Conservation (phyloP, 1,140 invertebrate species). For the Hylyphantes graminicola region DNA sequence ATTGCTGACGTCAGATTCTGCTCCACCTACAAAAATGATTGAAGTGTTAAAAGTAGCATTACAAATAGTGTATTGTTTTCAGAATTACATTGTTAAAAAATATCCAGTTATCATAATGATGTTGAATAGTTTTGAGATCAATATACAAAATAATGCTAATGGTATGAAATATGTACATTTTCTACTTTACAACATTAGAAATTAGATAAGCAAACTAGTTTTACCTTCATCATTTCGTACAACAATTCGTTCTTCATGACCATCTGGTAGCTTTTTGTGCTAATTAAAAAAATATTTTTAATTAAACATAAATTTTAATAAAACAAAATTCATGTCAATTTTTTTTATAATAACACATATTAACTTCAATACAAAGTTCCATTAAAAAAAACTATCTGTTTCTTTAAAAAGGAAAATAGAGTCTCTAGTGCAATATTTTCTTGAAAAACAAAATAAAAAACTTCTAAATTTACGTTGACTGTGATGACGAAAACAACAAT, state of each 20-base stretch:
- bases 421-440: too few relatives aligned
- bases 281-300: constrained; percentile 53
- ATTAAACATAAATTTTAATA: too few relatives aligned
- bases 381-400: too few relatives aligned
- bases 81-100: background rate
- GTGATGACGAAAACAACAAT: too few relatives aligned
- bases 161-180: background rate
- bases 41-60: background rate
- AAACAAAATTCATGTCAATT: too few relatives aligned
- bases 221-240: constrained; percentile 75
- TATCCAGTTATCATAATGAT: background rate
- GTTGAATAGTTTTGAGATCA: background rate
- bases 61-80: background rate
- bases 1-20: constrained; percentile 85
- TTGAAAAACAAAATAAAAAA: too few relatives aligned
- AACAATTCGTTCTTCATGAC: constrained; percentile 80
- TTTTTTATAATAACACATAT: too few relatives aligned
- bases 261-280: constrained; percentile 93
- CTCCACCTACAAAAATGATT: constrained; percentile 26
- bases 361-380: too few relatives aligned
- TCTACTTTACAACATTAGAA: background rate
- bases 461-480: too few relatives aligned
- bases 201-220: background rate
- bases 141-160: background rate
- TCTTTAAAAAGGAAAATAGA: too few relatives aligned